Conservation (phyloP, 2,797 vertebrate species). For the Sebastiscus albofasciatus region DNA sequence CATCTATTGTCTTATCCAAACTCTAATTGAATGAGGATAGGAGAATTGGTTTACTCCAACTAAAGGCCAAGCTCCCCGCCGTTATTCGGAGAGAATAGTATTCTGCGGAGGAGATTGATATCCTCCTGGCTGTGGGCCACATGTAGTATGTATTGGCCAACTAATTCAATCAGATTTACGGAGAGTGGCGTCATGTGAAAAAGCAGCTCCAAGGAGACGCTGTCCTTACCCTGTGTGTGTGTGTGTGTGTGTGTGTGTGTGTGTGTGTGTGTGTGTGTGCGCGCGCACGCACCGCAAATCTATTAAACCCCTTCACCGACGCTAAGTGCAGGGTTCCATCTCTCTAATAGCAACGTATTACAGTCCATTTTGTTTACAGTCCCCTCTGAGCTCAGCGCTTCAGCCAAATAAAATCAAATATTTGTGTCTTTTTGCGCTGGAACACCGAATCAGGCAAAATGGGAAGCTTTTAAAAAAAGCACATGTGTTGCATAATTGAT, state of each 20-base stretch:
- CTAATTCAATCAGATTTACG: constrained; percentile 86
- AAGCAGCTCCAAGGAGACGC: constrained; percentile 77
- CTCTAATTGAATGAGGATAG: constrained; percentile 79
- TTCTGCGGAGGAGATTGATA: constrained; percentile 81
- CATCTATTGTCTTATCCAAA: constrained; percentile 63
- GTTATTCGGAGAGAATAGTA: constrained; percentile 75
- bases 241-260: constrained; percentile 41
- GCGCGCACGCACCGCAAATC: constrained; percentile 50
- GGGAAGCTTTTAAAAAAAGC: constrained; percentile 47
- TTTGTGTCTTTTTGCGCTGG: constrained; percentile 43
- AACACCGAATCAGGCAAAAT: constrained; percentile 5
- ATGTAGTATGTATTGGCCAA: constrained; percentile 72
- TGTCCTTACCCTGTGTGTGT: constrained; percentile 63
- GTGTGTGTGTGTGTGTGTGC: constrained; percentile 14
- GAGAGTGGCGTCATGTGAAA: constrained; percentile 84
- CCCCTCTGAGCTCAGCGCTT: constrained; percentile 26
- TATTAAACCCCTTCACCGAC: constrained; percentile 74
- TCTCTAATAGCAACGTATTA: constrained; percentile 73
- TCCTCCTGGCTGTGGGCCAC: constrained; percentile 75
- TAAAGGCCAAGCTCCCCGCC: constrained; percentile 74
- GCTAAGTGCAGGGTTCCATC: constrained; percentile 79
- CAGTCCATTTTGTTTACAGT: constrained; percentile 65
- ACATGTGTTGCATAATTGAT: constrained; percentile 64
- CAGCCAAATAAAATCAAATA: constrained; percentile 39
- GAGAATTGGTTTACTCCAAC: constrained; percentile 81